Conservation (phyloP, 2,797 vertebrate genomes). For the Triplophysa bombifrons region DNA sequence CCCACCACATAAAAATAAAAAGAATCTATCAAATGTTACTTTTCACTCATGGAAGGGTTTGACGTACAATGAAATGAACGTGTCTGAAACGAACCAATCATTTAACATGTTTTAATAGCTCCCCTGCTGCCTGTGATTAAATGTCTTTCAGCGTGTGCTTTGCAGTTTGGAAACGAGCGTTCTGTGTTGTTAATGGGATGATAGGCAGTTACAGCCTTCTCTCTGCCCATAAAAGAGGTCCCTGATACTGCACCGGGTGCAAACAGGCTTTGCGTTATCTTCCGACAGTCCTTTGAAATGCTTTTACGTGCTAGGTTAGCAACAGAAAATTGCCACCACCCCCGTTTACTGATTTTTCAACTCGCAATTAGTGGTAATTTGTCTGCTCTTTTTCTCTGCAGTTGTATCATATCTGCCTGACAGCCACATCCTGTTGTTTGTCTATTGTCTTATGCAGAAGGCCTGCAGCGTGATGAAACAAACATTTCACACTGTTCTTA, state of each 20-base stretch:
- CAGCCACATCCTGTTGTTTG: slow-evolving; percentile 31
- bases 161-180: slow-evolving; percentile 33
- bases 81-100: slow-evolving; percentile 29
- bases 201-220: slow-evolving; percentile 41
- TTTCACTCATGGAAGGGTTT: slow-evolving; percentile 11
- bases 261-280: neutral
- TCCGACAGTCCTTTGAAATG: slow-evolving; percentile 23
- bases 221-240: slow-evolving; percentile 34
- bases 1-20: slow-evolving; percentile 6
- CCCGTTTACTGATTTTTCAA: slow-evolving; percentile 13
- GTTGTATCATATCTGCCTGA: slow-evolving; percentile 22
- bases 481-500: slow-evolving; percentile 40
- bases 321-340: slow-evolving; percentile 31
- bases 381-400: slow-evolving; percentile 11
- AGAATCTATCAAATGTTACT: slow-evolving; percentile 27
- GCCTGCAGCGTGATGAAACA: slow-evolving; percentile 26
- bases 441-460: slow-evolving; percentile 26
- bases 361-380: slow-evolving; percentile 45
- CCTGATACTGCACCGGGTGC: neutral
- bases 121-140: slow-evolving; percentile 33
- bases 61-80: slow-evolving; percentile 26
- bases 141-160: slow-evolving; percentile 24
- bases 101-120: slow-evolving; percentile 47
- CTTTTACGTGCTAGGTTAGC: slow-evolving; percentile 27
- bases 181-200: slow-evolving; percentile 32